Percentiles rank a stretch among this genome's conserved stretches.
phyloP scores from a whole-genome alignment of 2,797 vertebrate species.

The Notolepis coatsorum region DNA sequence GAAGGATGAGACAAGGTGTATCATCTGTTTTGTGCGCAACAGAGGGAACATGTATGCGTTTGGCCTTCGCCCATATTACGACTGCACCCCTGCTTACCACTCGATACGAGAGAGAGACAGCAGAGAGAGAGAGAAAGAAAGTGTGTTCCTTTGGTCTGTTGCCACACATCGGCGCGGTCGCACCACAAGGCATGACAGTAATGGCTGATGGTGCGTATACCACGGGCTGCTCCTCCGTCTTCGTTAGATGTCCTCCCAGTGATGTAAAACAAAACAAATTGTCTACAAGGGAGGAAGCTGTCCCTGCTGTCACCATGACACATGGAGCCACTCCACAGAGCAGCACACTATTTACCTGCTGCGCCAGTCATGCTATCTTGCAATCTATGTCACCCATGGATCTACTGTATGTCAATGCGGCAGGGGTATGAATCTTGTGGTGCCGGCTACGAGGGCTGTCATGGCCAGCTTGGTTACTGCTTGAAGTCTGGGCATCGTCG shows the following conservation, averaged over 20 bases:
- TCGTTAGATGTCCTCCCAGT: neutral
- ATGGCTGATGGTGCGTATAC: neutral
- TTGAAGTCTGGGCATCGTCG: neutral
- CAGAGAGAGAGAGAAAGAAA: too few species aligned
- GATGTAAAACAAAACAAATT: slow-evolving; percentile 2
- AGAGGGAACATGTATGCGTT: too few species aligned
- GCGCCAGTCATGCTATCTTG: neutral
- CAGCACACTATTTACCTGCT: slow-evolving; percentile 18
- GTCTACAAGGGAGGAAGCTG: neutral
- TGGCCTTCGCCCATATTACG: too few species aligned
- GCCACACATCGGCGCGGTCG: neutral
- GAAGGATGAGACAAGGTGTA: too few species aligned
- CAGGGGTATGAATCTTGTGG: slow-evolving; percentile 1
- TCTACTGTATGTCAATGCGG: neutral
- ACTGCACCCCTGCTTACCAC: neutral
- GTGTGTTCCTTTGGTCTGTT: neutral
- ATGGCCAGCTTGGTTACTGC: neutral
- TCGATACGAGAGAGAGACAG: too few species aligned
- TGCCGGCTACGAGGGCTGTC: neutral
- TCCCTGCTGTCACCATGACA: slow-evolving; percentile 10
- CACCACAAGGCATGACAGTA: neutral
- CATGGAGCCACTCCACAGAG: slow-evolving; percentile 2
- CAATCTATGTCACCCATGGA: neutral
- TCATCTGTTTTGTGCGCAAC: too few species aligned
- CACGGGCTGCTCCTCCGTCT: neutral